Base-by-base conservation (phyloP, 37 sponge, comb jelly and placozoan genomes). In the Hexactinellida sp. region DNA sequence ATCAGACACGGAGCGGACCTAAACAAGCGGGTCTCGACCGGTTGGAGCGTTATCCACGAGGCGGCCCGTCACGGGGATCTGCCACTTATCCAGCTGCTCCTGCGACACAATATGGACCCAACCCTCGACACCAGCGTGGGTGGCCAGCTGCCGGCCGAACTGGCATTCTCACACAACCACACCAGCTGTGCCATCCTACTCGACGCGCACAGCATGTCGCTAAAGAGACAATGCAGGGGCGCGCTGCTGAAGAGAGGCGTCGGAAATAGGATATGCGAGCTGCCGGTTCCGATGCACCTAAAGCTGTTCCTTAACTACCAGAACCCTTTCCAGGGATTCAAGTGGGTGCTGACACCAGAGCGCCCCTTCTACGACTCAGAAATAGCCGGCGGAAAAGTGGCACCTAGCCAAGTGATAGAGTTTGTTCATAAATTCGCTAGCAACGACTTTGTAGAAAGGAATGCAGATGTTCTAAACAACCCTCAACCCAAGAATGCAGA, bases 401-500 rank as follows among this genome's bases (percentile, higher is more conserved):
- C 25, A 25, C 1, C 76, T 32, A 10, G 13, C 13, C 5, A 5
- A 63, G 76, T 63, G 32, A n/a, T 63, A 32, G 76, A 63, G 13
- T 63, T 63, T n/a, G 30, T 63, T 32, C 28, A 23, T 3, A 32
- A 23, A 10, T 28, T 21, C 76, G 76, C 76, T 63, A 63, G 34
- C 76, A 28, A 63, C 76, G 76, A n/a, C 19, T 63, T 63, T n/a
- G 76, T 63, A 23, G 34, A 63, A n/a, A 63, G 76, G 76, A 63
- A 63, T 63, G 76, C 76, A 32, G 76, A 63, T 28, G 34, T 63
- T 3, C 13, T 63, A 28, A 25, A n/a, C 34, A 16, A 16, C 13
- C 52, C 52, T 19, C 52, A 47, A 47, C 76, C 76, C 3, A 63
- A 63, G 13, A 23, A 21, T 7, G 25, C 21, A n/a, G 76, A 25